These are phyloP conservation scores for Petrolisthes cinctipes DNA, from an alignment of 2,888 invertebrate genomes.

Conservation along the genomic window DNA sequence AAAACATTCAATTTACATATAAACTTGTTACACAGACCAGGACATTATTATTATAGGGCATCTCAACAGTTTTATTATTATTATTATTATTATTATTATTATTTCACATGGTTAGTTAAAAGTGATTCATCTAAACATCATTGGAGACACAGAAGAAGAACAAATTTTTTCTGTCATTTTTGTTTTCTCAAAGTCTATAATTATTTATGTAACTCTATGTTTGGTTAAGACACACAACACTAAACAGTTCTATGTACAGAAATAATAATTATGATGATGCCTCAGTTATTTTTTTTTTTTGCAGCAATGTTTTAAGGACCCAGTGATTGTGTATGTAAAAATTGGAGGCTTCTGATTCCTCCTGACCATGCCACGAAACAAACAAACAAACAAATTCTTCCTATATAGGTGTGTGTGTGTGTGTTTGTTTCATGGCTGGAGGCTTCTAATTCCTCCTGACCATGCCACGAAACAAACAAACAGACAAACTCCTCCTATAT, in stretches of 20 bases:
- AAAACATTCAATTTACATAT: conserved; percentile 47
- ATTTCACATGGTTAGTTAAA: background rate
- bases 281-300: background rate
- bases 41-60: background rate
- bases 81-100: background rate
- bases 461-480: too few relatives aligned
- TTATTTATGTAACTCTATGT: conserved; percentile 30
- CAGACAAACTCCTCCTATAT: too few relatives aligned
- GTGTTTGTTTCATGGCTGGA: too few relatives aligned
- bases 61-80: background rate
- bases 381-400: too few relatives aligned
- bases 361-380: too few relatives aligned
- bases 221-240: conserved; percentile 36
- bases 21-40: conserved; percentile 46
- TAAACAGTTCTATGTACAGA: conserved; percentile 57
- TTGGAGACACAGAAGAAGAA: conserved; percentile 35
- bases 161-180: background rate
- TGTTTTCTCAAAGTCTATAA: too few relatives aligned
- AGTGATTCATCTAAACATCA: conserved; percentile 38
- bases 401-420: too few relatives aligned
- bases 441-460: too few relatives aligned
- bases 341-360: too few relatives aligned
- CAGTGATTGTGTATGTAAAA: too few relatives aligned
- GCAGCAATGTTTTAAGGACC: too few relatives aligned
- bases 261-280: conserved; percentile 12